These are phyloP conservation scores for Coelopa pilipes DNA, from an alignment of 2,888 invertebrate genomes.

Conservation along the genomic window DNA sequence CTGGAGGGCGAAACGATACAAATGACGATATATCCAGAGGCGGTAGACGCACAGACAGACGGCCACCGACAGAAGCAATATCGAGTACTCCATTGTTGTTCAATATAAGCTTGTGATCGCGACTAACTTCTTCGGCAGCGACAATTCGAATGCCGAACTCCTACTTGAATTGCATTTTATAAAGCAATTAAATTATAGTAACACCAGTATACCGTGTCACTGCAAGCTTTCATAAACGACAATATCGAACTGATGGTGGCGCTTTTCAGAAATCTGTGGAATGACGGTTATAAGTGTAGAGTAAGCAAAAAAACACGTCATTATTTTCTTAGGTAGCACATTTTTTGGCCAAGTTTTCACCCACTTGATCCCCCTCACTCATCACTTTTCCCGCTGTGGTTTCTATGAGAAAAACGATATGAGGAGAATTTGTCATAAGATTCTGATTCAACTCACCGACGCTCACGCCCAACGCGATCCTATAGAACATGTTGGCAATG, in stretches of 20 bases:
- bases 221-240: not conserved
- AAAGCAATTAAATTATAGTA: too few species aligned
- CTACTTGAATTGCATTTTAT: too few species aligned
- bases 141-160: too few species aligned
- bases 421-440: too few species aligned
- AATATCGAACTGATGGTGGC: too few species aligned
- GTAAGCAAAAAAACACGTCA: too few species aligned
- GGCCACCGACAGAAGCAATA: not conserved
- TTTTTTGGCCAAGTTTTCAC: conserved; percentile 31
- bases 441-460: conserved; percentile 43
- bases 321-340: conserved; percentile 36
- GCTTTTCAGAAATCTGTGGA: too few species aligned
- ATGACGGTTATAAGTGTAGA: not conserved
- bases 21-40: conserved; percentile 7
- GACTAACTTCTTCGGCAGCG: too few species aligned
- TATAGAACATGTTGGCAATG: conserved; percentile 33
- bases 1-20: not conserved
- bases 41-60: not conserved
- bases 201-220: not conserved
- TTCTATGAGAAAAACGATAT: conserved; percentile 39
- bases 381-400: conserved; percentile 45
- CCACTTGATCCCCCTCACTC: conserved; percentile 37
- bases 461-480: conserved; percentile 34
- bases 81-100: too few species aligned
- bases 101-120: too few species aligned